Conservation (phyloP, 2,888 invertebrate species). For the Phengaris alcon region DNA sequence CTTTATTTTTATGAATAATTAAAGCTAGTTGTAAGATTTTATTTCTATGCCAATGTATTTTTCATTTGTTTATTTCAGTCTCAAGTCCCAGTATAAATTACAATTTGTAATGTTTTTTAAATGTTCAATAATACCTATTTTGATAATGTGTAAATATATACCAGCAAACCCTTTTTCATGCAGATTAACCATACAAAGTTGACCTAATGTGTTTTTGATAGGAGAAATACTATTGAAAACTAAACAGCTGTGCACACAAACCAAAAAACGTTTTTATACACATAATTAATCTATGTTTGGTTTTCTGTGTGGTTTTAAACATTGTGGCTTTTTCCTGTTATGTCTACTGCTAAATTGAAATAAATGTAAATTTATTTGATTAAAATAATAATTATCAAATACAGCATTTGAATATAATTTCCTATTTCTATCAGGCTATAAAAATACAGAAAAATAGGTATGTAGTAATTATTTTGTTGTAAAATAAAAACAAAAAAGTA, state of each 20-base stretch:
- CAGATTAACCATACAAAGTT: neutral
- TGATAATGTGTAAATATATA: neutral
- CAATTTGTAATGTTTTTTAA: no score
- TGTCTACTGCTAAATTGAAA: neutral
- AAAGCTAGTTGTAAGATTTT: no score
- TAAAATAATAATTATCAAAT: neutral
- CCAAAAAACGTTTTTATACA: neutral
- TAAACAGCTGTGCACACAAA: neutral
- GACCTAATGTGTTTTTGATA: neutral
- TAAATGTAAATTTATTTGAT: neutral
- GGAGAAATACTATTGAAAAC: neutral
- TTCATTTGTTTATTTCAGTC: no score
- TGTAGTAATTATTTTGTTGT: neutral
- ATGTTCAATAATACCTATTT: no score
- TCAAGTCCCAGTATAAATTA: no score
- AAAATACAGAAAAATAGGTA: neutral
- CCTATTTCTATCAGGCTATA: neutral
- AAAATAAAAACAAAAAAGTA: neutral
- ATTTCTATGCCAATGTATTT: no score
- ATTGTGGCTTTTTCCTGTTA: neutral
- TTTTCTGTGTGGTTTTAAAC: conserved; percentile 1
- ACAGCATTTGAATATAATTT: conserved; percentile 6
- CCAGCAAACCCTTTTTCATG: neutral
- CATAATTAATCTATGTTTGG: neutral
- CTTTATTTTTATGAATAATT: no score